Percentiles rank a stretch among this genome's conserved stretches.
Evolutionary conservation across 2,113 vertebrate species (phyloP).

Genomic region (Notarius quadriscutis): DNA sequence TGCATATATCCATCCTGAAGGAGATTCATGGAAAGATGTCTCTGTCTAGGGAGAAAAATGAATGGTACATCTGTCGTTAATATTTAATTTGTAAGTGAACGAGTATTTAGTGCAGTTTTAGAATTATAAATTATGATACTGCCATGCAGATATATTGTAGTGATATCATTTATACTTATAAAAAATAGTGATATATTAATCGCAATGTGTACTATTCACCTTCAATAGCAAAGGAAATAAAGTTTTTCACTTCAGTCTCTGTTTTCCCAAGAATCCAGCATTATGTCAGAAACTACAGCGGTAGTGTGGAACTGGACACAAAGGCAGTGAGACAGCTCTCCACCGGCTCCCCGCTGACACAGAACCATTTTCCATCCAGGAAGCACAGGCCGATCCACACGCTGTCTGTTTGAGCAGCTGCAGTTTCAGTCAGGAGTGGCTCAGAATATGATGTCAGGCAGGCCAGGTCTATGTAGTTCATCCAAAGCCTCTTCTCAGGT

Average conservation of each 20-base stretch:
- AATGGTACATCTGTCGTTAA: neutral
- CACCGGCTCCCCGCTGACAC: neutral
- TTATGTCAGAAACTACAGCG: constrained; percentile 47
- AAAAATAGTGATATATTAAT: neutral
- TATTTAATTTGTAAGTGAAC: neutral
- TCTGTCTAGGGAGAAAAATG: neutral
- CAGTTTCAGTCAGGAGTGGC: neutral
- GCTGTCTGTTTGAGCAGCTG: neutral
- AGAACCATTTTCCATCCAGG: constrained; percentile 39
- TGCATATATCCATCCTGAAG: neutral
- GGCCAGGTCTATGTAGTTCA: constrained; percentile 30
- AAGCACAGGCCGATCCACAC: constrained; percentile 46
- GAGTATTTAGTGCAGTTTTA: neutral
- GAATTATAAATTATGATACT: neutral
- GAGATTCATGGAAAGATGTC: neutral
- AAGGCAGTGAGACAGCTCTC: neutral
- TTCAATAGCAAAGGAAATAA: neutral
- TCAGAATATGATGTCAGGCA: neutral
- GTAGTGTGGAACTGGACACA: constrained; percentile 6
- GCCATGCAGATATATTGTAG: neutral
- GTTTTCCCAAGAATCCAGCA: neutral
- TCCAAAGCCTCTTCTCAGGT: constrained; percentile 46
- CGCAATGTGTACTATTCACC: neutral
- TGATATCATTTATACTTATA: neutral
- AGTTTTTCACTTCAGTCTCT: constrained; percentile 35